Conservation (phyloP, 2,113 vertebrate genomes). For the Brachionichthys hirsutus region DNA sequence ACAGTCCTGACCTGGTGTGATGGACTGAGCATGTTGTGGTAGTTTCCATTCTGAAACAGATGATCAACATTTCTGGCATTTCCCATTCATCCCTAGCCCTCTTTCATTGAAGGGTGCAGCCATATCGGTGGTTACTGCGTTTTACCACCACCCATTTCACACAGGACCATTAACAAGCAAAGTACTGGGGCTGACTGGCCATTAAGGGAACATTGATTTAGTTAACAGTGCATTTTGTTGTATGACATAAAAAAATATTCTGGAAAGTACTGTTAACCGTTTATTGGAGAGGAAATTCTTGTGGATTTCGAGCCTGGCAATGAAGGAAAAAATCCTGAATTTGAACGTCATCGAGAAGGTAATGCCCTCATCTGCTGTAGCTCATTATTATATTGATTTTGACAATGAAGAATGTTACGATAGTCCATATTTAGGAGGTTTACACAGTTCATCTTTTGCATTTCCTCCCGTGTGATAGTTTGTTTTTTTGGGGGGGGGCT, state of each 20-base stretch:
- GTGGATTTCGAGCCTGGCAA: background rate
- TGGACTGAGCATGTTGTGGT: background rate
- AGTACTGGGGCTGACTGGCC: background rate
- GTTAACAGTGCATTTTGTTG: background rate
- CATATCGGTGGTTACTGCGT: conserved; percentile 3
- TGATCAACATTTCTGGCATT: conserved; percentile 41
- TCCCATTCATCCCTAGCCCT: conserved; percentile 24
- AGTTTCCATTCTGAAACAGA: conserved; percentile 5
- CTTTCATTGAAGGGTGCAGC: conserved; percentile 28
- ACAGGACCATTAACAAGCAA: background rate
- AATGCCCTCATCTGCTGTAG: conserved; percentile 2
- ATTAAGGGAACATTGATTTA: background rate
- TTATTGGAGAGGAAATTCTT: background rate
- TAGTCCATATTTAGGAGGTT: conserved; percentile 1
- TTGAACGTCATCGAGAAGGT: conserved; percentile 24
- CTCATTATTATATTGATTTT: conserved; percentile 2
- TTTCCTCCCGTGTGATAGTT: background rate
- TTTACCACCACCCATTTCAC: conserved; percentile 6
- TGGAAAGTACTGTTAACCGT: background rate
- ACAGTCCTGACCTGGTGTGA: conserved; percentile 11
- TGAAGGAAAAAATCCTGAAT: background rate
- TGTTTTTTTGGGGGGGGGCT: too few relatives aligned
- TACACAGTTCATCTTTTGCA: background rate
- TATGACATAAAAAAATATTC: background rate
- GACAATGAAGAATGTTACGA: background rate